Base-by-base conservation (phyloP, 2,888 invertebrate species). In the Leptopterna dolabrata region DNA sequence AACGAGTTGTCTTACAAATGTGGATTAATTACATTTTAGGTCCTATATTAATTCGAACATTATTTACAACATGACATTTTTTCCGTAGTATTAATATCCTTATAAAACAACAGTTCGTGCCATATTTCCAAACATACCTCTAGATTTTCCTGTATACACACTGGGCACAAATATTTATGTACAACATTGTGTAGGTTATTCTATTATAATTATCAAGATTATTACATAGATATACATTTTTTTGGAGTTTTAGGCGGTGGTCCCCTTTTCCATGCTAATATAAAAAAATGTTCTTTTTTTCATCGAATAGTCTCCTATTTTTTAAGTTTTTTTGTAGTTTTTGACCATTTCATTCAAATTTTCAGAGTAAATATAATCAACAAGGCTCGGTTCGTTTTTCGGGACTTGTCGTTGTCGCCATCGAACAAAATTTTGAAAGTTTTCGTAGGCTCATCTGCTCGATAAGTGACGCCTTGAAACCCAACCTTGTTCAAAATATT, bases 191-290 rank as follows among this genome's bases (percentile, higher is more conserved):
- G 30, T 29, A 30, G 30, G 24, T 16, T 80, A 47, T 80, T n/a
- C 16, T 83, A 70, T 83, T 70, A 70, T 83, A 83, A 4, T 19
- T n/a, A n/a, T 83, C 70, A 70, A 70, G 83, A 70, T 83, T 83
- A 55, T 43, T 70, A 83, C 83, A 78, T 41, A 82, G 86, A 87
- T 81, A 73, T 85, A 86, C 86, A 86, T 29, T 63, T 81, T 30
- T 82, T 87, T 88, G 88, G 88, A 89, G 88, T 87, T 89, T 88
- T 85, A 51, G 73, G 84, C 78, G 88, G 87, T 89, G 87, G 88
- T 89, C 88, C 88, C 88, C 88, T 78, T 84, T 87, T 83, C 88
- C 87, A 88, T 89, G 88, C 88, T 83, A 84, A 87, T 78, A 76
- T 85, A 73, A 83, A 83, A 78, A 81, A 81, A n/a, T 30, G 45